A percentile compares a stretch with the other conserved stretches of the same genome.
These are phyloP conservation scores for Hippasteria phrygiana DNA, from an alignment of 53 echinoderm and acorn worm genomes.

Conservation along the genomic window DNA sequence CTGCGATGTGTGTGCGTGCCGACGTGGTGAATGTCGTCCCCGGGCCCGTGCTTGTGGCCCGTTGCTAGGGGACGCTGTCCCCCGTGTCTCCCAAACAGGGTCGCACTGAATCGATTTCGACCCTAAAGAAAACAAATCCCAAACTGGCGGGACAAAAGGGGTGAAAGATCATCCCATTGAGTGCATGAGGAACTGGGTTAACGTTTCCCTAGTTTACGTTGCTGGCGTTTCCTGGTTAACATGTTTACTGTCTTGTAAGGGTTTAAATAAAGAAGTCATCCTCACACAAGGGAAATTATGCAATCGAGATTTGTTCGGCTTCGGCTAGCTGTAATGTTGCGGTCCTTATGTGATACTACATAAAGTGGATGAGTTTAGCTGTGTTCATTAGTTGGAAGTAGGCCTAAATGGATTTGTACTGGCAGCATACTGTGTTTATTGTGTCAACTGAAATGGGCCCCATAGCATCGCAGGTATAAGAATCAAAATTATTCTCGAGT, in stretches of 20 bases:
- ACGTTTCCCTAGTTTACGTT: neutral
- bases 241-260: slow-evolving; percentile 42
- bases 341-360: too few species aligned
- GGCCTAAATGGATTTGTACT: too few species aligned
- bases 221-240: neutral
- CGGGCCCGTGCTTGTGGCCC: slow-evolving; percentile 19
- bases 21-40: neutral
- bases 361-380: too few species aligned
- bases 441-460: too few species aligned
- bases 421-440: too few species aligned
- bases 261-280: slow-evolving; percentile 13
- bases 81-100: slow-evolving; percentile 35
- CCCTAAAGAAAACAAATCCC: slow-evolving; percentile 16
- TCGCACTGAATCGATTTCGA: slow-evolving; percentile 22
- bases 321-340: too few species aligned
- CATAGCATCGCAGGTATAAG: too few species aligned
- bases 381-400: too few species aligned
- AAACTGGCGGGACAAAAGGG: slow-evolving; percentile 48
- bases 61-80: slow-evolving; percentile 58
- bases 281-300: too few species aligned
- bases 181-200: neutral
- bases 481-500: too few species aligned
- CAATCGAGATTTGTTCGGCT: too few species aligned
- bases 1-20: neutral
- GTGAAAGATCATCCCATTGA: slow-evolving; percentile 57